phyloP scores from a whole-genome alignment of 2,113 vertebrate genomes.

The Heterotilapia buettikoferi region DNA sequence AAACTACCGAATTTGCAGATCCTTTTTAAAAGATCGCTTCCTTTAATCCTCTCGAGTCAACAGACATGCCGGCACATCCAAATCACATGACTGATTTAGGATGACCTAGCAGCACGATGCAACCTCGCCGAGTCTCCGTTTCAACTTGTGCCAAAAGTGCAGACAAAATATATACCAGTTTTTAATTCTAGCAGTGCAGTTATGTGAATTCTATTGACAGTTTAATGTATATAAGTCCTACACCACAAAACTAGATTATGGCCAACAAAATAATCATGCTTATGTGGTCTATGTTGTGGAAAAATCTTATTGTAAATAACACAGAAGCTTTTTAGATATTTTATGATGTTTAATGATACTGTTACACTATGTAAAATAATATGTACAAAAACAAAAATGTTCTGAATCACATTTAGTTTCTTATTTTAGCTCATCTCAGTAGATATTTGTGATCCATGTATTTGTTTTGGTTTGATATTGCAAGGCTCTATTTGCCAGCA shows the following conservation, averaged over 20 bases:
- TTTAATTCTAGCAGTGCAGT: not conserved
- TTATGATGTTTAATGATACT: not conserved
- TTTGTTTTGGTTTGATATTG: not conserved
- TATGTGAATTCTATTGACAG: not conserved
- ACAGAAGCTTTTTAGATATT: not conserved
- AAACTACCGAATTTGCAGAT: not conserved
- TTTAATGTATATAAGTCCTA: not conserved
- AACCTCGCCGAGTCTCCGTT: not conserved
- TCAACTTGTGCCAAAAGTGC: not conserved
- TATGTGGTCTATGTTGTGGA: not conserved
- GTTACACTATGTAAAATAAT: not conserved
- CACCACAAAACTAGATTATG: not conserved
- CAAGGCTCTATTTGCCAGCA: not conserved
- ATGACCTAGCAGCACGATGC: not conserved
- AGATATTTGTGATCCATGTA: not conserved
- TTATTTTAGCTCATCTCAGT: not conserved
- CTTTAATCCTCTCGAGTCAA: not conserved
- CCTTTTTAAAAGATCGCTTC: not conserved
- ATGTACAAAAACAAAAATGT: not conserved
- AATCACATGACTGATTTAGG: not conserved
- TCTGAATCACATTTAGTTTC: not conserved
- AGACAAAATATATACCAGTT: not conserved
- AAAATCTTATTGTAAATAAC: not conserved
- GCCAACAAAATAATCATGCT: not conserved
- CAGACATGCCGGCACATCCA: not conserved